phyloP scores from a whole-genome alignment of 1,140 invertebrate species.

The Formica exsecta region DNA sequence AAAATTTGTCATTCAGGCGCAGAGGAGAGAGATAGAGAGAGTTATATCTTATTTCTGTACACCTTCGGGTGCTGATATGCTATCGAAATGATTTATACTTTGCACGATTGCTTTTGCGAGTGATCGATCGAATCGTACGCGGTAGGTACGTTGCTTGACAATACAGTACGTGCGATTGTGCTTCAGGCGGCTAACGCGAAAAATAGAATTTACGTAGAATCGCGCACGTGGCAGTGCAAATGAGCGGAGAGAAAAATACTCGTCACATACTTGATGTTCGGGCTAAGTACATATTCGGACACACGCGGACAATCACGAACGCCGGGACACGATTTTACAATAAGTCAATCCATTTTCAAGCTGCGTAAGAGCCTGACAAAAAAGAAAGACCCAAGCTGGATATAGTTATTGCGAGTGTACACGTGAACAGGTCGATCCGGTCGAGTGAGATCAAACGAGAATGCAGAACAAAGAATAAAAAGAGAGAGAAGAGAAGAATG shows the following conservation, averaged over 20 bases:
- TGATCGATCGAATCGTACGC: conserved; percentile 10
- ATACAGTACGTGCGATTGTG: not conserved
- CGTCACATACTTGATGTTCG: not conserved
- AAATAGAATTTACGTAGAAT: conserved; percentile 42
- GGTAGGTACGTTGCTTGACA: not conserved
- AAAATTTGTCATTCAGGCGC: not conserved
- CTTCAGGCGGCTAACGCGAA: conserved; percentile 14
- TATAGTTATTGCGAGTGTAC: conserved; percentile 74
- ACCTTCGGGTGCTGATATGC: conserved; percentile 11
- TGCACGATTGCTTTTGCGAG: not conserved
- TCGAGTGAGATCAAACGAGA: conserved; percentile 65
- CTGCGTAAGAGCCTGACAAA: conserved; percentile 62
- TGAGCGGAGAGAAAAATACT: conserved; percentile 4
- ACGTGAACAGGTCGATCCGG: conserved; percentile 75
- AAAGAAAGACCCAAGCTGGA: conserved; percentile 57
- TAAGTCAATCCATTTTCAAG: conserved; percentile 75
- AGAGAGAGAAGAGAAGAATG: conserved; percentile 25
- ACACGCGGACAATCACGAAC: conserved; percentile 64
- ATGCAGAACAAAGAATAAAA: not conserved
- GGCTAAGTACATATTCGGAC: not conserved
- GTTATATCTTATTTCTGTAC: conserved; percentile 1
- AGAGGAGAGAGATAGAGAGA: not conserved
- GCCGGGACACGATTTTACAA: conserved; percentile 67
- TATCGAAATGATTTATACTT: conserved; percentile 54
- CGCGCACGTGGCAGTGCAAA: conserved; percentile 1